Evolutionary conservation across 2,113 vertebrate genomes (phyloP), one percentile per base, ranked within the genome.

Genomic region (Ammodytes dubius): DNA sequence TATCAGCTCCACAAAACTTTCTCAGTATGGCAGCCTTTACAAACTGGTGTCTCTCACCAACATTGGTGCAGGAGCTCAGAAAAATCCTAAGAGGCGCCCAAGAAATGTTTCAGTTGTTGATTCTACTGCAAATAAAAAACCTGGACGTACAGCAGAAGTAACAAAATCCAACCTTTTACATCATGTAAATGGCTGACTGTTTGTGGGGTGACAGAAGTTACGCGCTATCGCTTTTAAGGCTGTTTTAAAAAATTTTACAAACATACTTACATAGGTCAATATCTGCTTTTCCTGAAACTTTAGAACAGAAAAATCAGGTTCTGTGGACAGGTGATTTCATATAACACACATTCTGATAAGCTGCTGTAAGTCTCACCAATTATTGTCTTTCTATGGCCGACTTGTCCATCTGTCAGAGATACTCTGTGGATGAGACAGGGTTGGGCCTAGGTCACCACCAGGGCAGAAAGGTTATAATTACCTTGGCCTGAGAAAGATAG

Each of bases 401-500:
- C 72, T 84, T 79, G 73, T 82, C 66, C 78, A 74, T 78, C 82
- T 88, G 87, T 85, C 88, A 75, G 74, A 65, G 66, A 73, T 19
- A 10, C 65, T 79, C 68, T 35, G 65, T 54, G 59, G 77, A n/a
- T 61, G 66, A 79, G 64, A 69, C 56, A 68, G 68, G 65, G 65
- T 52, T 27, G 70, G 58, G 80, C 86, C 74, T 70, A 70, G 89
- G 73, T 86, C 81, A 80, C 75, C 70, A 50, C 70, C 69, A 27
- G 27, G 79, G 74, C 78, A 86, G 70, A 91, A 90, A 91, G 85
- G 89, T 91, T 75, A 88, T 59, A 56, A 70, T 82, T 75, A 90
- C 77, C 77, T 81, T 83, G 68, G 79, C 82, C 60, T 52, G 49
- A 50, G 81, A 87, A 67, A 65, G 71, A 78, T 3, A 71, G 66